Base-by-base conservation (phyloP, 2,888 invertebrate species). In the Leucoma salicis region DNA sequence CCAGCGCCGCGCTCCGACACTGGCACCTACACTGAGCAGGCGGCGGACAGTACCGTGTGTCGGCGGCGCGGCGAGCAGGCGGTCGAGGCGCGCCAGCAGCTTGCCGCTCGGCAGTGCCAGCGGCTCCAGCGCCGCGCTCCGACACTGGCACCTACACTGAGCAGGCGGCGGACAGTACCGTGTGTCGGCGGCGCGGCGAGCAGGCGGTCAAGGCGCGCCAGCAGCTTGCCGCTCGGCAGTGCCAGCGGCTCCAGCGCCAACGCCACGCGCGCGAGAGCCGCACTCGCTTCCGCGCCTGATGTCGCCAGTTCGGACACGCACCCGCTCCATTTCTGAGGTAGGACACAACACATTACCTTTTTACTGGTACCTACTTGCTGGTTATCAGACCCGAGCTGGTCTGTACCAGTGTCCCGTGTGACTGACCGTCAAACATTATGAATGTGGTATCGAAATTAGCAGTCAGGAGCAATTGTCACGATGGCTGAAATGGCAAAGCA, bases 71-170 rank as follows among this genome's bases (percentile, higher is more conserved):
- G 40, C 40, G 90, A 84, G 97, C 94, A 67, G 96, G 84, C 80
- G 95, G 95, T 76, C 95, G 91, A 53, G 78, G 0, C 74, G 52
- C 0, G 84, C 83, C 8, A 98, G 91, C 53, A 97, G 92, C 18
- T 92, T 92, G 36, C 94, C 94, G 66, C 97, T 97, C 59, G 94
- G 95, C 70, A 96, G 93, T 39, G 95, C 95, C 51, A 98, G 91
- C 2, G 97, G 95, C 63, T 91, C 96, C 35, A 98, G 90, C 38
- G 96, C 94, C 46, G 87, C 82, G 84, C 74, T 78, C 87, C 66
- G 78, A 91, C 56, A 70, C 91, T 52, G 70, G 90, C 58, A 82
- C 92, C 68, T 76, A 77, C 37, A 75, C 85, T 57, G 57, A 82
- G 84, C 74, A n/a, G n/a, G n/a, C n/a, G n/a, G n/a, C n/a, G n/a